Percentiles rank a stretch among this genome's conserved stretches.
Conservation (phyloP, 2,113 vertebrate species). For the Platichthys flesus region DNA sequence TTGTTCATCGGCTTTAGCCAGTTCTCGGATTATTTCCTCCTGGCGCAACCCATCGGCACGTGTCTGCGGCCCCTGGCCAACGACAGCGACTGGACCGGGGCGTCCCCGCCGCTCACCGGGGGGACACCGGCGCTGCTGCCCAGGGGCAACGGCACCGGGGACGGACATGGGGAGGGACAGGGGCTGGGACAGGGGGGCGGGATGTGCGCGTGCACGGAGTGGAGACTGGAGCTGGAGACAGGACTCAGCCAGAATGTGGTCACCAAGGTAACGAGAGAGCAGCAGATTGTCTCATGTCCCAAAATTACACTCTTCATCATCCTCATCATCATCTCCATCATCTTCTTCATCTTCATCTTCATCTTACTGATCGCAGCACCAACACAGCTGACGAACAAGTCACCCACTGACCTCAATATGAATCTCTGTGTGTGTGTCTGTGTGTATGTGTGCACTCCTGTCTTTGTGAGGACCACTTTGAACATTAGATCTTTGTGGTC, state of each 20-base stretch:
- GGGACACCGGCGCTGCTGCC: conserved; percentile 59
- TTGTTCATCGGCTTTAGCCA: conserved; percentile 96
- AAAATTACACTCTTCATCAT: conserved; percentile 5
- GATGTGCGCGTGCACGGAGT: conserved; percentile 87
- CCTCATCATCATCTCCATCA: conserved; percentile 6
- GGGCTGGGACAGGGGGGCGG: conserved; percentile 47
- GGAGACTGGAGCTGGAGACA: conserved; percentile 89
- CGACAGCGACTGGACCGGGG: conserved; percentile 79
- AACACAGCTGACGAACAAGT: conserved; percentile 46
- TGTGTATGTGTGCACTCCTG: neutral
- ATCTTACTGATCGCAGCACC: conserved; percentile 2
- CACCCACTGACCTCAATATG: conserved; percentile 69
- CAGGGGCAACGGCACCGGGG: conserved; percentile 47
- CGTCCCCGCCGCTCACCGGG: conserved; percentile 56
- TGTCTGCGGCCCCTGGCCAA: conserved; percentile 79
- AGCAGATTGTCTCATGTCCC: conserved; percentile 6
- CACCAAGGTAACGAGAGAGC: conserved; percentile 90
- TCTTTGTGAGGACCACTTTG: too few relatives aligned
- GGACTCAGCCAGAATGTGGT: conserved; percentile 96
- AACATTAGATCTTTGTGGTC: too few relatives aligned
- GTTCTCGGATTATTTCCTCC: conserved; percentile 95
- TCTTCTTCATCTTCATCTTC: conserved; percentile 27
- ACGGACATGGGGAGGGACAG: conserved; percentile 36
- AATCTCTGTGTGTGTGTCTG: conserved; percentile 4
- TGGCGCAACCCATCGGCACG: conserved; percentile 90